A percentile compares a stretch with the other conserved stretches of the same genome.
phyloP scores from a whole-genome alignment of 2,797 vertebrate species.

The Xyrichtys novacula region DNA sequence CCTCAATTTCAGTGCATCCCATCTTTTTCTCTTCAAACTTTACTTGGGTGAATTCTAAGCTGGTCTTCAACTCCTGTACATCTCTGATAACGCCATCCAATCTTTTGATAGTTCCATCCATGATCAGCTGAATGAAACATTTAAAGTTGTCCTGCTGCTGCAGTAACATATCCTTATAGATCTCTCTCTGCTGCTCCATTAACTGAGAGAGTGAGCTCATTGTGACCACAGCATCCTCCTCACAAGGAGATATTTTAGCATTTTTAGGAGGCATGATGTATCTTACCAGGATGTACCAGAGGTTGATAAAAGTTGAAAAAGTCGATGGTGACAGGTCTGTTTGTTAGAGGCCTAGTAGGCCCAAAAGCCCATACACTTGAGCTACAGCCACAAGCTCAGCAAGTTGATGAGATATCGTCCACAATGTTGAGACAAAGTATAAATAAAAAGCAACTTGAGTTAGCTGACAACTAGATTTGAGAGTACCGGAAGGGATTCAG shows the following conservation, averaged over 20 bases:
- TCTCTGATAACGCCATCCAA: conserved; percentile 26
- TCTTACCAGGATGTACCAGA: conserved; percentile 9
- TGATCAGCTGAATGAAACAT: conserved; percentile 5
- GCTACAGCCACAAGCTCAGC: no score
- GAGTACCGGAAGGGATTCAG: not conserved
- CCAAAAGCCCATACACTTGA: not conserved
- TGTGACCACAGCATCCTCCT: conserved; percentile 20
- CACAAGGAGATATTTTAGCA: not conserved
- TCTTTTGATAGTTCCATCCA: conserved; percentile 18
- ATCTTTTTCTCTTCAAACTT: conserved; percentile 9
- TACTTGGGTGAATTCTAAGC: conserved; percentile 13
- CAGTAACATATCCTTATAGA: not conserved
- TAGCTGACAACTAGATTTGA: not conserved
- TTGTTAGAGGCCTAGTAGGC: not conserved
- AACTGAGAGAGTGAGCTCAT: conserved; percentile 1
- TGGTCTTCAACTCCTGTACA: conserved; percentile 25
- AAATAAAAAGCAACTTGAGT: not conserved
- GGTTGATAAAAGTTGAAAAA: not conserved
- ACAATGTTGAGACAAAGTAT: not conserved
- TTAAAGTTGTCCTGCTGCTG: conserved; percentile 5
- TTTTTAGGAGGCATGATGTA: conserved; percentile 3
- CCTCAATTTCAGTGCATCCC: conserved; percentile 11
- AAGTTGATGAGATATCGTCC: no score
- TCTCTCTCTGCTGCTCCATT: no score
- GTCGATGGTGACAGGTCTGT: no score